Base-by-base conservation (phyloP, 2,888 invertebrate species). In the Limenitis arthemis region DNA sequence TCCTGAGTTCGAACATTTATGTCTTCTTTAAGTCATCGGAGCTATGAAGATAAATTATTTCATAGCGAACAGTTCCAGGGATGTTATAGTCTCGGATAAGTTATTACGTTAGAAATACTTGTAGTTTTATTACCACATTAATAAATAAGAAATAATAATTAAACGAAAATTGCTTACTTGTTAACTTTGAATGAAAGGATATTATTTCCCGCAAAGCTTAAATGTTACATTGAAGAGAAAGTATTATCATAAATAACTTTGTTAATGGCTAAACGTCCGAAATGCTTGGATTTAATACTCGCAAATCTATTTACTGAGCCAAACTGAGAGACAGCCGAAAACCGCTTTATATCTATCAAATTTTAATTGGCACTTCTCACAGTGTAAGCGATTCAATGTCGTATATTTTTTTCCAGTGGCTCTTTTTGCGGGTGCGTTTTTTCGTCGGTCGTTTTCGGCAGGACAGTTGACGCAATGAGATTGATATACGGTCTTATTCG, bases 331-430 rank as follows among this genome's bases (percentile, higher is more conserved):
- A 54, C 54, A 60, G 51, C 48, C 50, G 59, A 55, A 71, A 66
- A 70, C 63, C 62, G 64, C 64, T 69, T 73, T 72, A 70, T 75
- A 79, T 82, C 78, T 83, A 84, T 85, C 80, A 85, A 79, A 81
- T 79, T 85, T 84, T 86, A 86, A 86, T 86, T 86, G 86, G 85
- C 85, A 85, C 77, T 78, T 85, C 77, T 76, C 80, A 78, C 80
- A 83, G 77, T 79, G 77, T 81, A 83, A 81, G 77, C 73, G 75
- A 73, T 71, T 84, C 83, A 80, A 77, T 81, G 82, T 81, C 73
- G 77, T 77, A 75, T 69, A 69, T 77, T 79, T 81, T 83, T 79
- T 77, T 69, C 61, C 58, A 61, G 60, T 66, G 64, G 68, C 67
- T 67, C 70, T 79, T 83, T 84, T 74, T 75, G 69, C 63, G 60